A percentile compares a stretch with the other conserved stretches of the same genome.
phyloP scores from a whole-genome alignment of 2,797 vertebrate species.

The Esox masquinongy region DNA sequence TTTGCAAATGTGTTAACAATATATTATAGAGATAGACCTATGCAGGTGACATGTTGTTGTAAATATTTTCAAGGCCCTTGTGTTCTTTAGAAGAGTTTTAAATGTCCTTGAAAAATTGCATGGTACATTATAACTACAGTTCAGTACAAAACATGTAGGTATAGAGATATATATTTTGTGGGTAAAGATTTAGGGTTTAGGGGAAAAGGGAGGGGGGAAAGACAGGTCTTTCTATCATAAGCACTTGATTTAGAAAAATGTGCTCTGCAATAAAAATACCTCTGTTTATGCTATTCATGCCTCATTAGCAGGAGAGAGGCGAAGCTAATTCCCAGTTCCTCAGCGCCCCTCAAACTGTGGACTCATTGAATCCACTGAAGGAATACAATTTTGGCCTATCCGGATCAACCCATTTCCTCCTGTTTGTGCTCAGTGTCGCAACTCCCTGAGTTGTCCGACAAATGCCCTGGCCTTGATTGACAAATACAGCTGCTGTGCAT shows the following conservation, averaged over 20 bases:
- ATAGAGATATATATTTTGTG: constrained; percentile 78
- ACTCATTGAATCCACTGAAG: constrained; percentile 72
- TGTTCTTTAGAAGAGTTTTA: constrained; percentile 81
- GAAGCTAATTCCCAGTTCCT: constrained; percentile 74
- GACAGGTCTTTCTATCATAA: constrained; percentile 67
- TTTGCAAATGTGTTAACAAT: constrained; percentile 75
- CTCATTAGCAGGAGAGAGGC: constrained; percentile 77
- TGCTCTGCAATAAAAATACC: constrained; percentile 76
- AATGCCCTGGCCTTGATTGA: constrained; percentile 78
- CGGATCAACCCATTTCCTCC: constrained; percentile 67
- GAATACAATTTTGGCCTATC: constrained; percentile 68
- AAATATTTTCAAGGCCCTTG: constrained; percentile 81
- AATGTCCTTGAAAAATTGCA: constrained; percentile 81
- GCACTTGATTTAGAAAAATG: constrained; percentile 78
- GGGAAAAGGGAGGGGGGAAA: constrained; percentile 40
- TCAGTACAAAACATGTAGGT: constrained; percentile 76
- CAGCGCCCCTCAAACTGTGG: constrained; percentile 71
- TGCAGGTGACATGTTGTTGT: constrained; percentile 81
- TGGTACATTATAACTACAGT: constrained; percentile 82
- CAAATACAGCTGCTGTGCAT: constrained; percentile 81
- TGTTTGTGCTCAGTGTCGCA: constrained; percentile 60
- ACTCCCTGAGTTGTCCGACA: constrained; percentile 60
- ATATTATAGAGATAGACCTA: constrained; percentile 79
- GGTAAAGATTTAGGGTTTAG: constrained; percentile 64
- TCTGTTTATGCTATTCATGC: constrained; percentile 75